These are phyloP conservation scores for Gallinago media DNA, from an alignment of 2,113 vertebrate genomes.

Conservation along the genomic window DNA sequence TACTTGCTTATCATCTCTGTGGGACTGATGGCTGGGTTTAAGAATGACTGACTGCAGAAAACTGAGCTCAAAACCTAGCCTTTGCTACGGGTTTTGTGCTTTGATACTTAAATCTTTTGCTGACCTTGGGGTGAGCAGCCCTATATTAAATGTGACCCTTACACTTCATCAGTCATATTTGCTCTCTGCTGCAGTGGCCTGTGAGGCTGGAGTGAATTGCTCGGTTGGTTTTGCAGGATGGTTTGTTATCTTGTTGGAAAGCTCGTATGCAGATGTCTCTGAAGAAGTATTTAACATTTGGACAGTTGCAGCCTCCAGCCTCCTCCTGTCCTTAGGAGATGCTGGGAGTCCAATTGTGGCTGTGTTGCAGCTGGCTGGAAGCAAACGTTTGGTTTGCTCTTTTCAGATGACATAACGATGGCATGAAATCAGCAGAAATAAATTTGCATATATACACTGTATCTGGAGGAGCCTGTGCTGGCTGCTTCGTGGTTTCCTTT, in stretches of 20 bases:
- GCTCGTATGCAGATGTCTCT: background rate
- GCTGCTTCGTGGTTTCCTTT: background rate
- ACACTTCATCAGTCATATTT: accelerated
- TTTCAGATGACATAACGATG: background rate
- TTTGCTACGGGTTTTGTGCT: background rate
- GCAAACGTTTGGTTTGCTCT: background rate
- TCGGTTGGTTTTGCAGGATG: background rate
- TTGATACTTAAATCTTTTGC: accelerated
- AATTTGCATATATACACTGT: background rate
- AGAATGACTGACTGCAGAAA: background rate
- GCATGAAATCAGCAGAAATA: background rate
- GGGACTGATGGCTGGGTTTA: background rate
- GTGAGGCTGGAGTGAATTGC: background rate
- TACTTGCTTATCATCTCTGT: background rate
- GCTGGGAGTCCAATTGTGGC: background rate
- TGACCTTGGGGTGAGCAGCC: background rate
- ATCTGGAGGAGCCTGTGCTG: background rate
- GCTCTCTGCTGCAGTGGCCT: background rate
- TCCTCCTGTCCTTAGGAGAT: background rate
- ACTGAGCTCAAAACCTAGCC: background rate
- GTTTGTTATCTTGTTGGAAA: background rate
- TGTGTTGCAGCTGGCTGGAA: background rate
- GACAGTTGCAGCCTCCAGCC: background rate
- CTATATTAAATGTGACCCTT: background rate
- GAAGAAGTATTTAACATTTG: background rate